Base-by-base conservation (phyloP, 2,888 invertebrate genomes). In the Plagodis pulveraria region DNA sequence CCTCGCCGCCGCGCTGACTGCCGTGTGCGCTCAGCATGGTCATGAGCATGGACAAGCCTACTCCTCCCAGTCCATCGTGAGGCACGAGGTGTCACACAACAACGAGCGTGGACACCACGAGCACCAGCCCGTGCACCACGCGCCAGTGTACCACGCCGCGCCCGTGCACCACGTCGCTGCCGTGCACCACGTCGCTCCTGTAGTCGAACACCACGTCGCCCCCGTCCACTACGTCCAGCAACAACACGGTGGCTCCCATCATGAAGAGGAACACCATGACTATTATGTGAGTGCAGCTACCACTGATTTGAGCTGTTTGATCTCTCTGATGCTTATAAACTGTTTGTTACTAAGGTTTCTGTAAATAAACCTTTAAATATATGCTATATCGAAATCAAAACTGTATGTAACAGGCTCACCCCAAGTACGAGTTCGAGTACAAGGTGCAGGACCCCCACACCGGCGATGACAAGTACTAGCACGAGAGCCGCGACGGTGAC, bases 231-330 rank as follows among this genome's bases (percentile, higher is more conserved):
- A 71, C 33, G 62, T 61, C 40, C 63, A 67, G 9, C 47, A 77
- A n/a, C 53, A 46, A 9, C 41, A 53, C 33, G 46, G 38, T n/a
- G 38, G 32, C 6, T 36, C 56, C 46, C 62, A 62, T 22, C 71
- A 83, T n/a, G 62, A 74, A 6, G 73, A 72, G 49, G 73, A 77
- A 36, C 80, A 84, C 54, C 76, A 81, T n/a, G 82, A 86, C 44
- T 78, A 86, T 53, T 73, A 84, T 52, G 86, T 85, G 72, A 77
- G 83, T 41, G 22, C 22, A 22, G 4, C 22, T 22, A 2, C 22
- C 22, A 4, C 22, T 22, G 22, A 22, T 22, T 22, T 22, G 22
- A 22, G 22, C 22, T 22, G 22, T 22, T 22, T 22, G 22, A 22
- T 22, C 22, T 1, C 22, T 22, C 4, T 22, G 22, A 22, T 22